phyloP scores from a whole-genome alignment of 2,797 vertebrate species.

The Cygnus olor region DNA sequence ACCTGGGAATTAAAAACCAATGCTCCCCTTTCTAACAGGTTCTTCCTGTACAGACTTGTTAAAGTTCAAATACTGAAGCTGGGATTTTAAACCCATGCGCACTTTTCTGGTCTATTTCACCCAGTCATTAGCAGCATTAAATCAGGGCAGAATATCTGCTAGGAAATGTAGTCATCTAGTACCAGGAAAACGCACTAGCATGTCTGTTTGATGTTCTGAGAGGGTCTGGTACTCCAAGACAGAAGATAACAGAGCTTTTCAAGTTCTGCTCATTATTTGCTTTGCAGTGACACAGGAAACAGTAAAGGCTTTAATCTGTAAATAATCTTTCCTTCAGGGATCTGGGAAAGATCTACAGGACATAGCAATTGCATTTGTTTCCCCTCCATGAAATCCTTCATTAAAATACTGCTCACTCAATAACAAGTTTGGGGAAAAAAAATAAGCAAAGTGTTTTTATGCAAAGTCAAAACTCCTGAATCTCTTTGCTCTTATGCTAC shows the following conservation, averaged over 20 bases:
- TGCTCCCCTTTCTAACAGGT: neutral
- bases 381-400: neutral
- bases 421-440: neutral
- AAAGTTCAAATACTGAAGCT: neutral
- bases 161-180: constrained; percentile 1
- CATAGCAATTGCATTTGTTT: neutral
- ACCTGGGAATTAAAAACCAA: neutral
- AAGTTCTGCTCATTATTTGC: constrained; percentile 39
- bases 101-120: neutral
- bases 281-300: constrained; percentile 21
- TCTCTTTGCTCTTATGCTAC: neutral
- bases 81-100: neutral
- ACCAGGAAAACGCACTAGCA: neutral
- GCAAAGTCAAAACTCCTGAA: neutral
- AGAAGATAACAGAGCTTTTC: constrained; percentile 21
- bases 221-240: neutral
- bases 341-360: neutral
- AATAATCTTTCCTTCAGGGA: neutral
- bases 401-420: neutral
- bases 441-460: neutral
- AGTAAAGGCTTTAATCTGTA: constrained; percentile 7
- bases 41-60: neutral
- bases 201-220: neutral
- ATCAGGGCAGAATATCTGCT: neutral
- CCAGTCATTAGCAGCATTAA: neutral